Percentiles rank a stretch among this genome's conserved stretches.
These are phyloP conservation scores for Himalopsyche anomala DNA, from an alignment of 2,888 invertebrate genomes.

Conservation along the genomic window DNA sequence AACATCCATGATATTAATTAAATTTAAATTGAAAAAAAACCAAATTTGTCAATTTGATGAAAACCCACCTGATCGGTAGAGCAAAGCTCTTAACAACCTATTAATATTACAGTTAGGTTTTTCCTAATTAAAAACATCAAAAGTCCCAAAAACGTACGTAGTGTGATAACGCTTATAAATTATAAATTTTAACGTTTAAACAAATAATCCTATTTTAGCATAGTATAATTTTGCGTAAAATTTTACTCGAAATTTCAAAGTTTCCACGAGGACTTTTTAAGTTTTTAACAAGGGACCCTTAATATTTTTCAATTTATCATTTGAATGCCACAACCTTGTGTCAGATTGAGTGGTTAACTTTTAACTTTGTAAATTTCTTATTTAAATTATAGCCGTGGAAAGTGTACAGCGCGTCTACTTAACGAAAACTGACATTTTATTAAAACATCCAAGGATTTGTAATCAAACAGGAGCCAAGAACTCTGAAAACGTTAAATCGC, in stretches of 20 bases:
- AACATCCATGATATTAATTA: no score
- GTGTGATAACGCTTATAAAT: no score
- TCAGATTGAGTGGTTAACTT: slow-evolving; percentile 38
- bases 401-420: slow-evolving; percentile 11
- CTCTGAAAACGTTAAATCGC: slow-evolving; percentile 3
- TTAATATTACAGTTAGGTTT: not conserved
- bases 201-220: not conserved
- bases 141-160: no score
- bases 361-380: slow-evolving; percentile 38
- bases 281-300: slow-evolving; percentile 22
- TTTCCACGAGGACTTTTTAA: not conserved
- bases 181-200: not conserved
- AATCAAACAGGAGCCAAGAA: not conserved
- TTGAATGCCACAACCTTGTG: slow-evolving; percentile 9
- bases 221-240: not conserved
- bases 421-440: slow-evolving; percentile 41
- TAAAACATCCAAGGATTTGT: slow-evolving; percentile 42
- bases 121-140: not conserved
- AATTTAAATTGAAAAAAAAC: no score
- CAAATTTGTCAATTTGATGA: no score
- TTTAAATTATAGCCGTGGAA: slow-evolving; percentile 31
- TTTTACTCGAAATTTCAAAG: not conserved
- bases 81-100: no score
- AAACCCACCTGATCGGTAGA: no score
- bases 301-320: slow-evolving; percentile 38